Conservation (phyloP, 2,113 vertebrate species). For the Pteruthius melanotis region DNA sequence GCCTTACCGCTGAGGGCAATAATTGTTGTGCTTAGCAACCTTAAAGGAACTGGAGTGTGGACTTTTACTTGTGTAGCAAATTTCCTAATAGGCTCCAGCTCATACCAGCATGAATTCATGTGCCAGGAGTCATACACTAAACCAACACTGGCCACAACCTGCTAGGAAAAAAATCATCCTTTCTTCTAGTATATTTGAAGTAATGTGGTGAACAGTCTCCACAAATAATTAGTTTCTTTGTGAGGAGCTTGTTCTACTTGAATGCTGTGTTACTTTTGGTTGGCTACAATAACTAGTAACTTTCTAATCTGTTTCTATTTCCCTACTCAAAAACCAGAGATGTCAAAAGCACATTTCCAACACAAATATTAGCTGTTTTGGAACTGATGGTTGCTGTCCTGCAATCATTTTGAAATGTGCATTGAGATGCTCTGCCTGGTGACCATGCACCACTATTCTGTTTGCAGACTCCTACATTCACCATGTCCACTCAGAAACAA, state of each 20-base stretch:
- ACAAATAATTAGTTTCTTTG: background rate
- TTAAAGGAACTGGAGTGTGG: constrained; percentile 29
- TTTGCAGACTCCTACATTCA: background rate
- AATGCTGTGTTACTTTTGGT: background rate
- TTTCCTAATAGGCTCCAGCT: constrained; percentile 7
- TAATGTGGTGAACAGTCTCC: background rate
- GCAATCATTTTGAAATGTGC: background rate
- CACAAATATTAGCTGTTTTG: background rate
- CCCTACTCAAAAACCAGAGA: background rate
- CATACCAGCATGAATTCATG: background rate
- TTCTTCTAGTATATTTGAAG: background rate
- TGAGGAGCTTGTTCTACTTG: background rate
- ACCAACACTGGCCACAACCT: background rate
- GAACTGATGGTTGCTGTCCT: background rate
- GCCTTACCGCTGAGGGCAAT: constrained; percentile 14
- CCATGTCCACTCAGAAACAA: background rate
- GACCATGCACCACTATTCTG: background rate
- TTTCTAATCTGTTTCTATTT: background rate
- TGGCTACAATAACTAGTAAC: background rate
- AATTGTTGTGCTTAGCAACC: constrained; percentile 36
- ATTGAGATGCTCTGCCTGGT: background rate
- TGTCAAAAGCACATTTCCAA: background rate
- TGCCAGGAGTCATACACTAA: background rate
- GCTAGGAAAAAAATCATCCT: background rate
- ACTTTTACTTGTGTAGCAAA: background rate